Conservation (phyloP, 2,113 vertebrate genomes). For the Hydrochoerus hydrochaeris region DNA sequence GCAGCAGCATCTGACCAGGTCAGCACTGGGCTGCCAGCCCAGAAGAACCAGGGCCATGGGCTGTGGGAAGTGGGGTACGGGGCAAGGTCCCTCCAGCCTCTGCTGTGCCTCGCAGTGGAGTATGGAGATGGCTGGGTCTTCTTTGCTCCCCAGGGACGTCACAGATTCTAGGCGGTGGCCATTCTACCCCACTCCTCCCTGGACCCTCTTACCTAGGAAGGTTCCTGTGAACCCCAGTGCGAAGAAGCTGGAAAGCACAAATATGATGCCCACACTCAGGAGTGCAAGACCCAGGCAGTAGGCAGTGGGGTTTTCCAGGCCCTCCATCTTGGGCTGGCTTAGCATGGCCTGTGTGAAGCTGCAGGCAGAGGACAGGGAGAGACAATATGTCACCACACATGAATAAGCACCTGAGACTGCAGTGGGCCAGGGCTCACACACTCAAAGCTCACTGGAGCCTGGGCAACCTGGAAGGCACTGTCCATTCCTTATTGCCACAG, state of each 20-base stretch:
- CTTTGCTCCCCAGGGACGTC: neutral
- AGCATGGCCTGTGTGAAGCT: constrained; percentile 95
- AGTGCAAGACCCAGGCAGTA: constrained; percentile 87
- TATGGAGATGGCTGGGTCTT: too few relatives aligned
- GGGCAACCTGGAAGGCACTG: neutral
- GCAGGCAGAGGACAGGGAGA: neutral
- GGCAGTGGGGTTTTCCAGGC: constrained; percentile 85
- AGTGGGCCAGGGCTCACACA: neutral
- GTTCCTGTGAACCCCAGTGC: constrained; percentile 96
- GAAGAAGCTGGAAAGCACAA: constrained; percentile 95
- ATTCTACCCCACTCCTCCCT: neutral
- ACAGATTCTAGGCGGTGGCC: neutral
- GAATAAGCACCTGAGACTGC: neutral
- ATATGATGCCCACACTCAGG: constrained; percentile 86
- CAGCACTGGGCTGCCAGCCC: neutral
- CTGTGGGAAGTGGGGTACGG: neutral
- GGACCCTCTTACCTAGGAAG: constrained; percentile 91
- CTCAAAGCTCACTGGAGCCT: neutral
- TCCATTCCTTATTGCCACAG: neutral
- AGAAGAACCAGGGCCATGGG: neutral
- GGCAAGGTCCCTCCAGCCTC: neutral
- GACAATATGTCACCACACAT: neutral
- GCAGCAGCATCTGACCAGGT: neutral
- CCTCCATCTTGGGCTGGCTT: constrained; percentile 88
- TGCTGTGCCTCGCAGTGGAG: neutral